A percentile compares a stretch with the other conserved stretches of the same genome.
Conservation (phyloP, 2,888 invertebrate species). For the Metallyticus violacea region DNA sequence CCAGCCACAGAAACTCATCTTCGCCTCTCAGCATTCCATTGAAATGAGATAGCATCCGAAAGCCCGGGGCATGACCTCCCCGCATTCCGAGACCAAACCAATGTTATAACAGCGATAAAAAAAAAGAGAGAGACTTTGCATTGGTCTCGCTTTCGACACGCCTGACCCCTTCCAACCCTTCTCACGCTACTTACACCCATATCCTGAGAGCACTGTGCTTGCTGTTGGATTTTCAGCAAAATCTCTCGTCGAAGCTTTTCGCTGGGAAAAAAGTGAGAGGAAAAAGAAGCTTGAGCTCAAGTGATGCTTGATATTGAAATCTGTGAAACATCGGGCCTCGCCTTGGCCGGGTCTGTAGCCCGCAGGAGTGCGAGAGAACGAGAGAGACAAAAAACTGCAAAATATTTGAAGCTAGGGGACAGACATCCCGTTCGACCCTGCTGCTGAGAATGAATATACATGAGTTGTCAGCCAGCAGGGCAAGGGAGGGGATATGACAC, state of each 20-base stretch:
- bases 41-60: not conserved
- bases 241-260: not conserved
- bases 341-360: not conserved
- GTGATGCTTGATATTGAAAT: constrained; percentile 22
- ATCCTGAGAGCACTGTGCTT: not conserved
- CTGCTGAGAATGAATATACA: constrained; percentile 20
- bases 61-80: not conserved
- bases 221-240: not conserved
- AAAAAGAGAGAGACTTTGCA: not conserved
- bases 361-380: not conserved
- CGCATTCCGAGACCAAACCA: not conserved
- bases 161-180: not conserved
- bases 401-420: constrained; percentile 6
- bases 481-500: constrained; percentile 25
- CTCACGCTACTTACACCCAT: not conserved
- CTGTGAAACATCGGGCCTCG: not conserved
- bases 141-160: not conserved
- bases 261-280: not conserved
- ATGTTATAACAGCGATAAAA: not conserved
- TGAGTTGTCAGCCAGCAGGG: constrained; percentile 1
- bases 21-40: not conserved
- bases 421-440: not conserved
- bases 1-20: not conserved
- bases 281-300: not conserved
- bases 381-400: constrained; percentile 9